Percentiles rank a stretch among this genome's conserved stretches.
These are phyloP conservation scores for Periophthalmus modestus DNA, from an alignment of 2,113 vertebrate species.

Conservation along the genomic window DNA sequence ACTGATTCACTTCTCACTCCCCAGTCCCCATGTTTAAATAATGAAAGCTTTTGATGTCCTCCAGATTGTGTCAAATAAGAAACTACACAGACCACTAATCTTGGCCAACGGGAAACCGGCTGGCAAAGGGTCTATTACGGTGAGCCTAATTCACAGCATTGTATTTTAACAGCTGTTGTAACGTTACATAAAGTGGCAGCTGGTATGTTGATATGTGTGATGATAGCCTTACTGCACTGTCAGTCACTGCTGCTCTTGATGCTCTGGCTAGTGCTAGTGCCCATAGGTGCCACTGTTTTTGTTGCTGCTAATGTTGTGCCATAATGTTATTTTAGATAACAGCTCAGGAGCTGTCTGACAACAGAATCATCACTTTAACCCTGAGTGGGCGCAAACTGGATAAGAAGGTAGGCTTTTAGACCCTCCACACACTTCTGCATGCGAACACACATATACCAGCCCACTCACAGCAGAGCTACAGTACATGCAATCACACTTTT, in stretches of 20 bases:
- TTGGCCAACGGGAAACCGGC: conserved; percentile 94
- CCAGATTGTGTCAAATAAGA: conserved; percentile 98
- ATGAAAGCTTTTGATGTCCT: conserved; percentile 3
- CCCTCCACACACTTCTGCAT: conserved; percentile 16
- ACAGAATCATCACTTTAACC: conserved; percentile 94
- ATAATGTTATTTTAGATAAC: conserved; percentile 81
- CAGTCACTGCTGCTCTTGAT: conserved; percentile 3
- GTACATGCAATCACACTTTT: conserved; percentile 28
- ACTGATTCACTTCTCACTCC: neutral
- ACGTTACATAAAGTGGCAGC: neutral
- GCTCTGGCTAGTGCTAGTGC: conserved; percentile 17
- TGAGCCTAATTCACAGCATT: conserved; percentile 53
- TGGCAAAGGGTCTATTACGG: conserved; percentile 92
- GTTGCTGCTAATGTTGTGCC: conserved; percentile 28
- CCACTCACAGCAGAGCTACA: conserved; percentile 29
- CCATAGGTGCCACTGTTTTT: conserved; percentile 16
- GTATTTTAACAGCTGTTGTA: neutral
- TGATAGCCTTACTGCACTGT: neutral
- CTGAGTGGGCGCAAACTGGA: conserved; percentile 95
- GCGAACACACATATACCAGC: conserved; percentile 21
- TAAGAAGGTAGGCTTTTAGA: conserved; percentile 86
- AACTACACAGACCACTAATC: conserved; percentile 87
- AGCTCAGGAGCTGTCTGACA: conserved; percentile 96
- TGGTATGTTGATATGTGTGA: neutral
- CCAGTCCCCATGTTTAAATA: neutral